A percentile compares a stretch with the other conserved stretches of the same genome.
These are phyloP conservation scores for Drosophila neocordata DNA, from an alignment of 1,140 invertebrate genomes.

Conservation along the genomic window DNA sequence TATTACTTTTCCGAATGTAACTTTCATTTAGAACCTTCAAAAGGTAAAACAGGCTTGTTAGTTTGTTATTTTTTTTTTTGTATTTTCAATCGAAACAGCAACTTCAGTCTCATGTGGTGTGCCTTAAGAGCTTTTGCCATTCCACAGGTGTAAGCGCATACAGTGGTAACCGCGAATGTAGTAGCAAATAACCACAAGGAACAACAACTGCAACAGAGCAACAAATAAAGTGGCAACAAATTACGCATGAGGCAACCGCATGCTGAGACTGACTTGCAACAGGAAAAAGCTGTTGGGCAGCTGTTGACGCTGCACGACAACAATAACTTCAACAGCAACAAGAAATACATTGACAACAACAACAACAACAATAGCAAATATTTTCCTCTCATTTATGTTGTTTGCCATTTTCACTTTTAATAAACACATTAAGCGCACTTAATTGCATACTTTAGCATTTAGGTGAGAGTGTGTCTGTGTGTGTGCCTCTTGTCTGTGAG, in stretches of 20 bases:
- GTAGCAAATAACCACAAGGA: neutral
- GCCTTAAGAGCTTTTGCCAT: neutral
- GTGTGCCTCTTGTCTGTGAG: neutral
- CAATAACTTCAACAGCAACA: slow-evolving; percentile 24
- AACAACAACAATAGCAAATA: slow-evolving; percentile 17
- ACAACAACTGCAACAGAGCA: neutral
- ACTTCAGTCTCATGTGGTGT: neutral
- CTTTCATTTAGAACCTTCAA: no score
- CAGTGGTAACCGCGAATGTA: neutral
- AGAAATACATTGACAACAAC: slow-evolving; percentile 20
- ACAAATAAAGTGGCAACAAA: slow-evolving; percentile 14
- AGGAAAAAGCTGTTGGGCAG: neutral
- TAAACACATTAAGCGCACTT: slow-evolving; percentile 73
- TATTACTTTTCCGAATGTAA: no score
- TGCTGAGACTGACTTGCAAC: slow-evolving; percentile 2
- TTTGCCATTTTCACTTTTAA: slow-evolving; percentile 75
- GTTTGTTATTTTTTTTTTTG: neutral
- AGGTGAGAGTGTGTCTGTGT: slow-evolving; percentile 3
- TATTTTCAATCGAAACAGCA: neutral
- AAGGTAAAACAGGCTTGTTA: neutral
- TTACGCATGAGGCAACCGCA: slow-evolving; percentile 1
- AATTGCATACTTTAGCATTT: slow-evolving; percentile 57
- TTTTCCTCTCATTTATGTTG: slow-evolving; percentile 36
- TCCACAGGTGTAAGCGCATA: neutral
- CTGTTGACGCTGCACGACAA: neutral